These are phyloP conservation scores for Parascotia fuliginaria DNA, from an alignment of 2,888 invertebrate species.

Conservation along the genomic window DNA sequence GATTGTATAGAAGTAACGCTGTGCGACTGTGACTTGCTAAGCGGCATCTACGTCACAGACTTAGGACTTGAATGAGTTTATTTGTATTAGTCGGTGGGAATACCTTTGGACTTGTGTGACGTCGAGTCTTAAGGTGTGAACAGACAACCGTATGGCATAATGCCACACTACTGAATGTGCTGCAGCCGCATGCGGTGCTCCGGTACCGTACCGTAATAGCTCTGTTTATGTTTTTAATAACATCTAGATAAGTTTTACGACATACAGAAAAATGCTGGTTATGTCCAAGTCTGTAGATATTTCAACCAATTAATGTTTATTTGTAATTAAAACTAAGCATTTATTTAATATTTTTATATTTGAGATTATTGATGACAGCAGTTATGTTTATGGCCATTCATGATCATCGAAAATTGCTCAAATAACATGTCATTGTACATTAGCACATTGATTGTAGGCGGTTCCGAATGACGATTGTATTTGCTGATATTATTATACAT, in stretches of 20 bases:
- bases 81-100: background rate
- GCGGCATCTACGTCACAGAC: constrained; percentile 13
- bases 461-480: background rate
- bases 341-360: constrained; percentile 40
- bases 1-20: constrained; percentile 35
- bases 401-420: constrained; percentile 42
- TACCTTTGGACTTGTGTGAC: constrained; percentile 1
- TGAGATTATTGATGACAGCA: constrained; percentile 19
- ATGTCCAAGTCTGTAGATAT: background rate
- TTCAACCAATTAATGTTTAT: constrained; percentile 14
- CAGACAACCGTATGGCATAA: no score
- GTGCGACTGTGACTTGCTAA: constrained; percentile 28
- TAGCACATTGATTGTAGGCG: constrained; percentile 10
- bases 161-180: no score
- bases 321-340: constrained; percentile 24
- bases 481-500: background rate
- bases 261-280: no score
- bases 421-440: constrained; percentile 39
- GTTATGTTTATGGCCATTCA: constrained; percentile 27
- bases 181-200: no score
- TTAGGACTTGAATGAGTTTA: background rate
- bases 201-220: no score
- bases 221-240: no score
- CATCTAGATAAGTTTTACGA: no score
- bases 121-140: no score